A percentile compares a stretch with the other conserved stretches of the same genome.
phyloP scores from a whole-genome alignment of 1,140 invertebrate species.

The Tribolium castaneum region DNA sequence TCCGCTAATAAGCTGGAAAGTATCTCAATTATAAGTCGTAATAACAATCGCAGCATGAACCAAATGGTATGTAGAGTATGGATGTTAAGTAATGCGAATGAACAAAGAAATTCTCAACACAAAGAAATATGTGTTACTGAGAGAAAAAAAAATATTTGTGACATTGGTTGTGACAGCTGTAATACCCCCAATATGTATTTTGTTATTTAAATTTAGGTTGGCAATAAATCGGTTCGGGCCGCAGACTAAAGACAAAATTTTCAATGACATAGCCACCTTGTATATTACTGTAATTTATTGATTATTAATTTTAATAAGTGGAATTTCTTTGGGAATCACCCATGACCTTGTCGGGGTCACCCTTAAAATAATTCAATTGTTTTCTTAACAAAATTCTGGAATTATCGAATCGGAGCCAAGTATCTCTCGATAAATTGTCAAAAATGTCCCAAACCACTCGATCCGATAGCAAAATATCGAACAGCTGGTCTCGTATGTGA shows the following conservation, averaged over 20 bases:
- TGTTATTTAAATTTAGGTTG: background rate
- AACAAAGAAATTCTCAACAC: background rate
- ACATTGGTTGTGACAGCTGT: background rate
- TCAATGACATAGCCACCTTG: background rate
- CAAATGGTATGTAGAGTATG: background rate
- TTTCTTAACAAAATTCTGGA: background rate
- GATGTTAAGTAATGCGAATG: background rate
- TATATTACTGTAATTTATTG: background rate
- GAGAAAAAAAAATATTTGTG: background rate
- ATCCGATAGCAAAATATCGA: conserved; percentile 17
- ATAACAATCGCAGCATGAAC: background rate
- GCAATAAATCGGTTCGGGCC: background rate
- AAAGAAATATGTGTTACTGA: background rate
- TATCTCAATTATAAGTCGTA: background rate
- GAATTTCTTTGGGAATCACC: background rate
- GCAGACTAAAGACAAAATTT: background rate
- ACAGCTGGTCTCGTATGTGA: conserved; percentile 5
- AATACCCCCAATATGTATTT: no score
- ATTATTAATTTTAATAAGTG: background rate
- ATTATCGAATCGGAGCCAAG: background rate
- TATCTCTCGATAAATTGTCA: background rate
- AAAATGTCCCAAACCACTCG: background rate
- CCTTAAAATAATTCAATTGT: background rate
- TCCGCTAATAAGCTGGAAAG: background rate
- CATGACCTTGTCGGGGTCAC: background rate